Percentiles rank a stretch among this genome's conserved stretches.
phyloP scores from a whole-genome alignment of 2,888 invertebrate species.

The Eledone cirrhosa region DNA sequence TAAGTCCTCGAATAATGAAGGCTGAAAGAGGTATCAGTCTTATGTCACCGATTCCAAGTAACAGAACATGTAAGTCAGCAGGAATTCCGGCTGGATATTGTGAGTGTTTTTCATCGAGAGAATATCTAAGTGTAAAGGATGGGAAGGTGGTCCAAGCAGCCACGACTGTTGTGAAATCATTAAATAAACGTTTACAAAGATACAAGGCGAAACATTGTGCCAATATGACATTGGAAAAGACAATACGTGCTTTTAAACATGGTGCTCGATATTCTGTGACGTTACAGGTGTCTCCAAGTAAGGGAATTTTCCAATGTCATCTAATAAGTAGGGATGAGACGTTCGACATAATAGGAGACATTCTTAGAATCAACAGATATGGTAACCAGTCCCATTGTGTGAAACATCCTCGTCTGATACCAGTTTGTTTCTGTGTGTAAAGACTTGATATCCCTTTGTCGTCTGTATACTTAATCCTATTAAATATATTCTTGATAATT shows the following conservation, averaged over 20 bases:
- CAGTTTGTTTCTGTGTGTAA: too few relatives aligned
- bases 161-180: neutral
- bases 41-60: neutral
- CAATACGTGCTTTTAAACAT: neutral
- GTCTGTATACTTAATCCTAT: too few relatives aligned
- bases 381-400: conserved; percentile 3
- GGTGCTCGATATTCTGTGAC: neutral
- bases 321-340: neutral
- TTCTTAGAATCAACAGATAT: neutral
- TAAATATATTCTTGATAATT: too few relatives aligned
- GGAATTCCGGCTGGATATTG: neutral
- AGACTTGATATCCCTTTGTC: too few relatives aligned
- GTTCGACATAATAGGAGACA: neutral
- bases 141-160: neutral
- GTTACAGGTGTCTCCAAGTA: neutral
- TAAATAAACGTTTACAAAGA: neutral
- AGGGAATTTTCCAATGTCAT: neutral
- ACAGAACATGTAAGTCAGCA: neutral
- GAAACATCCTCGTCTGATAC: neutral
- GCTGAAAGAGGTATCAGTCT: neutral
- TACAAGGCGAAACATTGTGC: neutral
- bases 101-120: neutral
- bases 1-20: too few relatives aligned
- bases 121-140: neutral
- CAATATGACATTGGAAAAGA: neutral